These are phyloP conservation scores for Illadopsis cleaveri DNA, from an alignment of 2,113 vertebrate genomes.

Conservation along the genomic window DNA sequence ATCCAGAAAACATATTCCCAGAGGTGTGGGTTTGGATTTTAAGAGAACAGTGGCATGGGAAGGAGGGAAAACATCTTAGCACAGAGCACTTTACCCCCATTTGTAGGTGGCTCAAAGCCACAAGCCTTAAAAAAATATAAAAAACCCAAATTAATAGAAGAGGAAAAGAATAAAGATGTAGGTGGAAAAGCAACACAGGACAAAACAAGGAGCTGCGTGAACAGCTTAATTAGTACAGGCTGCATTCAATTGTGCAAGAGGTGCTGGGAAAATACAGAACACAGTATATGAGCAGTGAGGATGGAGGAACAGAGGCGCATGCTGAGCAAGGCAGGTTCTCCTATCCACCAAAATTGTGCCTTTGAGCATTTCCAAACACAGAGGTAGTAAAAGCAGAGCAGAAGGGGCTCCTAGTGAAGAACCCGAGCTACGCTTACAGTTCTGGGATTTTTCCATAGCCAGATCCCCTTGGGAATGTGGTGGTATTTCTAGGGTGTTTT, in stretches of 20 bases:
- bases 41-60: background rate
- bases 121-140: background rate
- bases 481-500: background rate
- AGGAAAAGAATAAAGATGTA: background rate
- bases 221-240: background rate
- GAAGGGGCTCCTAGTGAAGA: background rate
- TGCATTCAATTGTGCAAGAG: background rate
- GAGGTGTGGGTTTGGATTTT: background rate
- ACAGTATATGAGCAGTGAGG: accelerated
- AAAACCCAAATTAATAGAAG: background rate
- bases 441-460: background rate
- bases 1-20: background rate
- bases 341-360: accelerated
- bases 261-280: background rate
- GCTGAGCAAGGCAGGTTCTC: background rate
- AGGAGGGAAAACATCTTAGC: background rate
- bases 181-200: background rate
- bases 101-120: background rate
- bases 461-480: background rate
- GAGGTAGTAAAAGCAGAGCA: background rate
- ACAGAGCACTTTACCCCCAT: background rate
- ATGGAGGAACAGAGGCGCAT: background rate
- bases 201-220: background rate
- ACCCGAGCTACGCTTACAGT: background rate
- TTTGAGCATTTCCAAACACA: background rate